Conservation (phyloP, 2,888 invertebrate genomes). For the Drosophila atroscutellata region DNA sequence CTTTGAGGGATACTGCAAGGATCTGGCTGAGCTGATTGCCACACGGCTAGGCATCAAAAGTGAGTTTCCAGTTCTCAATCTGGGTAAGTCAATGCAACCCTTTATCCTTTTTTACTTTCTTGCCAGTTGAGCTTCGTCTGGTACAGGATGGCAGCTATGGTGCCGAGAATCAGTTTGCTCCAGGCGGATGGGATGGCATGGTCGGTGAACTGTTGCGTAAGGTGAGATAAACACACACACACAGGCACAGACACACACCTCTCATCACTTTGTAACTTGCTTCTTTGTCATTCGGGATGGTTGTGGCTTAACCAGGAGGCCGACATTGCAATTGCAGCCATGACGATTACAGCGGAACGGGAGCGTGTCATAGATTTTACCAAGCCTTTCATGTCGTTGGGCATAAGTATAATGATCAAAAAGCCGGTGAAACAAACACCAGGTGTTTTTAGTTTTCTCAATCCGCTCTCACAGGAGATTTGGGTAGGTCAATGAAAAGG, state of each 20-base stretch:
- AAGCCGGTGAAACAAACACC: conserved; percentile 95
- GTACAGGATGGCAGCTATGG: conserved; percentile 95
- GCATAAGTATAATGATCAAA: conserved; percentile 97
- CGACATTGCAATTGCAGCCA: conserved; percentile 96
- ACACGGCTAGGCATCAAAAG: conserved; percentile 93
- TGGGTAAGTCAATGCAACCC: background rate
- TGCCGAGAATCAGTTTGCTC: conserved; percentile 89
- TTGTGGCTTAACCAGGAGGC: conserved; percentile 90
- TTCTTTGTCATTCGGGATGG: conserved; percentile 22
- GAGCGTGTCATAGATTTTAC: conserved; percentile 98
- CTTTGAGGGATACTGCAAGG: conserved; percentile 96
- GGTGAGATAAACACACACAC: conserved; percentile 86
- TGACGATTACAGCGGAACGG: conserved; percentile 97
- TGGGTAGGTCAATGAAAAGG: conserved; percentile 89
- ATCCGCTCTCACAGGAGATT: conserved; percentile 98
- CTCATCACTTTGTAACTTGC: conserved; percentile 24
- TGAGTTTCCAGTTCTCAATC: conserved; percentile 85
- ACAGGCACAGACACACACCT: background rate
- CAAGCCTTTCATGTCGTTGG: conserved; percentile 98
- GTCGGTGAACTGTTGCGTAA: conserved; percentile 94
- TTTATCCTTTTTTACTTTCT: conserved; percentile 6
- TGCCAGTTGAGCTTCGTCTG: conserved; percentile 91
- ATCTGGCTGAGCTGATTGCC: conserved; percentile 93
- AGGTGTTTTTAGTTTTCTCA: conserved; percentile 99
- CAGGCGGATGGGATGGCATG: conserved; percentile 94